phyloP scores from a whole-genome alignment of 2,888 invertebrate species.

The Heliconius sara region DNA sequence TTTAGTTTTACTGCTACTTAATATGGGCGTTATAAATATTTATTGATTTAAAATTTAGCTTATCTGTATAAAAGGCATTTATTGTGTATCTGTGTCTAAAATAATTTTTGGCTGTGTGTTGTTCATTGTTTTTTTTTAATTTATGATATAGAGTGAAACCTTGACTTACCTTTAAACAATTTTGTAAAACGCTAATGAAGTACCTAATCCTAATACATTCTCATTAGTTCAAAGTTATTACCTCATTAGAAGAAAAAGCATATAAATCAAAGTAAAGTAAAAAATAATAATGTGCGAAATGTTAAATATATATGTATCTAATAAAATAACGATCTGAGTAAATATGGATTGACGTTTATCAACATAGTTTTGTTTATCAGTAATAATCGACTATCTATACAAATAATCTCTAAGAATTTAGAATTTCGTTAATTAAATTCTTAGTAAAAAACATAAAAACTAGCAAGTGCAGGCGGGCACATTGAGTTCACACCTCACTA shows the following conservation, averaged over 20 bases:
- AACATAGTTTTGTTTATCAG: neutral
- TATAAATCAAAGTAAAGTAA: conserved; percentile 8
- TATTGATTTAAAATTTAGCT: neutral
- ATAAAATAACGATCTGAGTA: neutral
- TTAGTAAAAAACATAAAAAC: conserved; percentile 48
- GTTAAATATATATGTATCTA: neutral
- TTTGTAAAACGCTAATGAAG: conserved; percentile 22
- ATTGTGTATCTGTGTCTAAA: neutral
- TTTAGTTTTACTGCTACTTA: neutral
- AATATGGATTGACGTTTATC: neutral
- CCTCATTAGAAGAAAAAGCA: conserved; percentile 10
- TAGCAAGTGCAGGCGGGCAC: conserved; percentile 49
- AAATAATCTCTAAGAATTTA: conserved; percentile 19
- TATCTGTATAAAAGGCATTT: neutral
- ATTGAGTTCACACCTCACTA: conserved; percentile 52
- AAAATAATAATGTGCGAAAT: neutral
- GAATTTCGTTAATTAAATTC: conserved; percentile 36
- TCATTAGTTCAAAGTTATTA: conserved; percentile 15
- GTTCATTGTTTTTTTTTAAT: neutral
- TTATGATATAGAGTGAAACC: neutral
- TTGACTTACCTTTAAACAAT: conserved; percentile 15
- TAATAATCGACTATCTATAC: conserved; percentile 3
- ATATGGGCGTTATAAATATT: neutral
- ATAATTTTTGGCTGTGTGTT: neutral
- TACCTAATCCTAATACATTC: conserved; percentile 2